Conservation (phyloP, 2,113 vertebrate species). For the Eretmochelys imbricata region DNA sequence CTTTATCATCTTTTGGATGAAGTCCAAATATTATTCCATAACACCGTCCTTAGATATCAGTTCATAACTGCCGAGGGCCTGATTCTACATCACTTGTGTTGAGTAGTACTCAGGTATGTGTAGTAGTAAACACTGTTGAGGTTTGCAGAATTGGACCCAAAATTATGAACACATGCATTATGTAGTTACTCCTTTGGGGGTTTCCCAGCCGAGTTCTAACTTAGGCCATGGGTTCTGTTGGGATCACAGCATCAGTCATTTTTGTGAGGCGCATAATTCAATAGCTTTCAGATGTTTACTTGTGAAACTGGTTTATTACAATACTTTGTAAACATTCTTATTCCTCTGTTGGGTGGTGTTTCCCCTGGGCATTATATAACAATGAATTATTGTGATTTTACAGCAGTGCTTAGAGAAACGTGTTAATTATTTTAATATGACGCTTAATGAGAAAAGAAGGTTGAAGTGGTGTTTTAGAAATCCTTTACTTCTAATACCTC, state of each 20-base stretch:
- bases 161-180: not conserved
- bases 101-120: not conserved
- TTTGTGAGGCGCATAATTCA: conserved; percentile 17
- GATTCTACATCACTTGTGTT: not conserved
- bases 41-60: not conserved
- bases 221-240: not conserved
- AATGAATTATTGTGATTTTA: not conserved
- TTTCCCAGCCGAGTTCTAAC: not conserved
- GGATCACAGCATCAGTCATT: not conserved
- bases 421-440: not conserved
- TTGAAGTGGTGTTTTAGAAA: not conserved
- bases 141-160: not conserved
- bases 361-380: not conserved
- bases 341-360: not conserved
- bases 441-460: not conserved
- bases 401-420: not conserved
- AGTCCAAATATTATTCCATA: not conserved
- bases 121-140: not conserved
- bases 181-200: not conserved
- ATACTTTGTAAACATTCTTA: conserved; percentile 6
- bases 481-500: not conserved
- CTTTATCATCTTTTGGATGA: not conserved
- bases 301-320: conserved; percentile 1
- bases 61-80: not conserved
- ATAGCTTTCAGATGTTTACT: conserved; percentile 9